Base-by-base conservation (phyloP, 2,888 invertebrate species). In the Trichopoda pennipes region DNA sequence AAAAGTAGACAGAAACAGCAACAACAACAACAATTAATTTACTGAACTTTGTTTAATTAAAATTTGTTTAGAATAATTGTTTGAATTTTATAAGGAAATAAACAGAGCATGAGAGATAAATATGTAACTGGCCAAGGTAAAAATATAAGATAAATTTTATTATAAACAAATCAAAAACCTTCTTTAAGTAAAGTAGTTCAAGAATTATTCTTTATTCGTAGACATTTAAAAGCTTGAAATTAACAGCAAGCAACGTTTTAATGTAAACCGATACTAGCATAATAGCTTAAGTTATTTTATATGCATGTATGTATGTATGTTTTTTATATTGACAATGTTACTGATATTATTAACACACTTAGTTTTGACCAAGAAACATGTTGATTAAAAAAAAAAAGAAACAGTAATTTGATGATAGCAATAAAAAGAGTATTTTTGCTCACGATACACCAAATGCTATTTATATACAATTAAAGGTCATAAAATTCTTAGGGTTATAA, bases 21-120 rank as follows among this genome's bases (percentile, higher is more conserved):
- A 23, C 3, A 23, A 23, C 0, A 53, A 53, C 21, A 21, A 14
- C 10, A 1, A 23, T 53, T 0, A 23, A 16, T 16, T 14, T 53
- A 23, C 16, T 23, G 21, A 53, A 16, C 14, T 23, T 23, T 23
- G 12, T 53, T 53, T 0, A 23, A 64, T 60, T 38, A 60, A 60
- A 60, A 23, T 32, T 53, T 68, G 7, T 21, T 69, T 42, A 53
- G 3, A 72, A 12, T 8, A 2, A 38, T 44, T 49, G 28, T 38
- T 32, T 32, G 19, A 23, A 49, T 16, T 63, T 69, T 14, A 44
- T 53, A 55, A 53, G 66, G 60, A 74, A 73, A 49, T 77, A 81
- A 81, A 72, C 77, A 77, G 81, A 81, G 81, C 81, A 68, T 72
- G 72, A 72, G 74, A 77, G 73, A 81, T 68, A 72, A 1, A n/a